Evolutionary conservation across 2,797 vertebrate species (phyloP).

Genomic region (Acanthurus leucopareius): DNA sequence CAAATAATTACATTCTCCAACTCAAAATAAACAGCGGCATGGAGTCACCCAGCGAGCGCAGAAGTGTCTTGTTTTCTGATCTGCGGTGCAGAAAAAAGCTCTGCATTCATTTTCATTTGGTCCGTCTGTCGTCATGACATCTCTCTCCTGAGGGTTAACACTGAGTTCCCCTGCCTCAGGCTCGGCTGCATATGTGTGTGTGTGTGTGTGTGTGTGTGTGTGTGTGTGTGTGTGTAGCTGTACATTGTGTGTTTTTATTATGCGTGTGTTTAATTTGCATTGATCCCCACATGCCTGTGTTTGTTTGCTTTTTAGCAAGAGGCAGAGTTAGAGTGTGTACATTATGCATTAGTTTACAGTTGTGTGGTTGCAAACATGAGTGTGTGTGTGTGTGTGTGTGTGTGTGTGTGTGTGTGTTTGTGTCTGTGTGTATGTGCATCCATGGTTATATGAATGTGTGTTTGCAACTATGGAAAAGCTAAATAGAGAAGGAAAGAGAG

Average conservation of each 20-base stretch:
- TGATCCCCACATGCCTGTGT: background rate
- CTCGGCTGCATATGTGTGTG: conserved; percentile 6
- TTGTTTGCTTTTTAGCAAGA: conserved; percentile 17
- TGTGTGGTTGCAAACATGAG: conserved; percentile 6
- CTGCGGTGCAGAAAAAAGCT: conserved; percentile 66
- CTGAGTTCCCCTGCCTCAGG: conserved; percentile 31
- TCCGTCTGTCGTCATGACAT: conserved; percentile 52
- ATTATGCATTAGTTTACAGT: conserved; percentile 11
- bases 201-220: conserved; percentile 1
- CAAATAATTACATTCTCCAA: conserved; percentile 64
- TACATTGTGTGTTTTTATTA: background rate
- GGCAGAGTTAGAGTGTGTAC: background rate
- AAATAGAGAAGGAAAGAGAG: background rate
- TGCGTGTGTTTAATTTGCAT: conserved; percentile 19
- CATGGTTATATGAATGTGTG: background rate
- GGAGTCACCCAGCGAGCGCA: conserved; percentile 35
- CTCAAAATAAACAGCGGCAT: conserved; percentile 65
- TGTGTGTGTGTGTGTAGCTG: background rate
- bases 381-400: background rate
- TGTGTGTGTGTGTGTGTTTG: background rate
- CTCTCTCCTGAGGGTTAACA: conserved; percentile 50
- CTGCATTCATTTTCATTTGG: conserved; percentile 56
- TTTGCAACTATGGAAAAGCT: background rate
- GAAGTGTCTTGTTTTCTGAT: conserved; percentile 59
- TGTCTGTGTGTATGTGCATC: background rate